A percentile compares a stretch with the other conserved stretches of the same genome.
These are phyloP conservation scores for Emesis castigata DNA, from an alignment of 2,888 invertebrate genomes.

Conservation along the genomic window DNA sequence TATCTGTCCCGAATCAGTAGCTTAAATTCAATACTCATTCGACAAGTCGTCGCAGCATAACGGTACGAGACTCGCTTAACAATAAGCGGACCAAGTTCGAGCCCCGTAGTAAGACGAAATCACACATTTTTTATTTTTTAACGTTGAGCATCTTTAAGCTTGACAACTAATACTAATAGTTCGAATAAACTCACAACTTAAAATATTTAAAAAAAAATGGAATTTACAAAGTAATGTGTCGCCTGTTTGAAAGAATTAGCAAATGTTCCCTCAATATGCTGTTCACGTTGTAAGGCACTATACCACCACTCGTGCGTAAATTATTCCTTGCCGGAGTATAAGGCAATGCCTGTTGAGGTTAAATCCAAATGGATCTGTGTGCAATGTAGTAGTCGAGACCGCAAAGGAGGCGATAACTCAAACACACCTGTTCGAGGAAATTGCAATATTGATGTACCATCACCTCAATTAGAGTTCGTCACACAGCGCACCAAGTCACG, in stretches of 20 bases:
- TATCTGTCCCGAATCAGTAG: not conserved
- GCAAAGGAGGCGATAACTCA: not conserved
- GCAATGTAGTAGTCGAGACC: not conserved
- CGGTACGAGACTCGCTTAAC: not conserved
- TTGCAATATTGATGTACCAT: not conserved
- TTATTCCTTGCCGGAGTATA: constrained; percentile 2
- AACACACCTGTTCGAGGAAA: not conserved
- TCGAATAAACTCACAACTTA: too few relatives aligned
- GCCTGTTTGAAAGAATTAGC: too few relatives aligned
- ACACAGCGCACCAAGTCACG: not conserved
- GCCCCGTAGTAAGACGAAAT: not conserved
- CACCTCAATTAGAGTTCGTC: not conserved
- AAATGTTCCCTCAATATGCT: not conserved
- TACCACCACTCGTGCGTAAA: constrained; percentile 10
- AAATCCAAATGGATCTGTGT: constrained; percentile 1
- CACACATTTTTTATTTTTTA: not conserved
- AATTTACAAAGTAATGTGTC: not conserved
- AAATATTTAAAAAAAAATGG: not conserved
- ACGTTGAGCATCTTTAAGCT: not conserved
- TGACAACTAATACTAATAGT: too few relatives aligned
- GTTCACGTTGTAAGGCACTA: not conserved
- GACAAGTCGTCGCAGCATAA: not conserved
- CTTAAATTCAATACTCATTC: not conserved
- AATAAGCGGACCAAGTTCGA: not conserved
- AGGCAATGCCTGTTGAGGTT: not conserved